These are phyloP conservation scores for Enteromius unitaeniatus DNA, from an alignment of 2,797 vertebrate genomes.

Conservation along the genomic window DNA sequence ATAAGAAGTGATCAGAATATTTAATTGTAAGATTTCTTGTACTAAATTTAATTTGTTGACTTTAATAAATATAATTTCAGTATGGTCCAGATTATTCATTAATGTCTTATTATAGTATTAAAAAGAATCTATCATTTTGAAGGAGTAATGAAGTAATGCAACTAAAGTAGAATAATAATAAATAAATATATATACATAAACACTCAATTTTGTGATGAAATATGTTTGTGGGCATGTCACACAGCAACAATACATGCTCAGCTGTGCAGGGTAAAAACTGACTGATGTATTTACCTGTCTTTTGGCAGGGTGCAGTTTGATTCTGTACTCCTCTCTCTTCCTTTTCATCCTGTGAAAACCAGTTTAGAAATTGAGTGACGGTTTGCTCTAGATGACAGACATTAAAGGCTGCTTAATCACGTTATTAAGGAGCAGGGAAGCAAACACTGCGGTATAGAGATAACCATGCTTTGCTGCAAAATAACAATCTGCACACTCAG, in stretches of 20 bases:
- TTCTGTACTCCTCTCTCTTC: conserved; percentile 72
- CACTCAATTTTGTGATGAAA: background rate
- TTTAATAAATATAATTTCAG: background rate
- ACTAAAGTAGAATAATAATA: background rate
- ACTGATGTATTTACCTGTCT: conserved; percentile 71
- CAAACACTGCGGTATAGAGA: conserved; percentile 32
- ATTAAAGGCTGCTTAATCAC: conserved; percentile 8
- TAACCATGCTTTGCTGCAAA: conserved; percentile 18
- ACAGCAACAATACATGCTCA: background rate
- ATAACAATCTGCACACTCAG: conserved; percentile 19
- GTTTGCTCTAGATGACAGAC: conserved; percentile 1
- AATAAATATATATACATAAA: too few species aligned
- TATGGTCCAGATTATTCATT: background rate
- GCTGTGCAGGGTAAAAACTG: background rate
- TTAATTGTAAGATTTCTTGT: background rate
- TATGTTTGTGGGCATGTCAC: background rate
- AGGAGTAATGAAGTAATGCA: background rate
- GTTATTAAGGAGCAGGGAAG: conserved; percentile 27
- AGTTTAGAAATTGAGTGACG: background rate
- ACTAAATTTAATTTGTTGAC: background rate
- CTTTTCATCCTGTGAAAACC: conserved; percentile 71
- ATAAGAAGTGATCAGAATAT: background rate
- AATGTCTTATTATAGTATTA: background rate
- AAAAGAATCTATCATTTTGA: background rate
- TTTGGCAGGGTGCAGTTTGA: conserved; percentile 73